Conservation (phyloP, 2,113 vertebrate species). For the Tretioscincus oriximinensis region DNA sequence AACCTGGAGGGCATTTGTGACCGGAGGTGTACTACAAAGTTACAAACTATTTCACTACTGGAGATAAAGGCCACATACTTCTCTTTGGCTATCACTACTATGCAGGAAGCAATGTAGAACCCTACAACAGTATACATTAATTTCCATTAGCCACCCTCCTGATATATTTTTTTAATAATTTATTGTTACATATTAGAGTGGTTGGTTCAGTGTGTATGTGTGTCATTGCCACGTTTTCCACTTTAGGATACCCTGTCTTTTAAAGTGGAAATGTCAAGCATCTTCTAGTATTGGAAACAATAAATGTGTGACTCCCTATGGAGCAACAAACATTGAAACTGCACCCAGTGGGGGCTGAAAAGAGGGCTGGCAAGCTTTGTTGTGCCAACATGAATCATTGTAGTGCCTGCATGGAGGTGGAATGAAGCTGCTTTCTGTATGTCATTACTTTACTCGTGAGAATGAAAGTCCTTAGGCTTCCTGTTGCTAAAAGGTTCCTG, state of each 20-base stretch:
- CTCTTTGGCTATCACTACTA: constrained; percentile 22
- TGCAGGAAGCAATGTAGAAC: constrained; percentile 6
- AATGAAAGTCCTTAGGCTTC: not conserved
- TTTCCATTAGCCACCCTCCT: constrained; percentile 41
- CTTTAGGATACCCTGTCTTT: constrained; percentile 38
- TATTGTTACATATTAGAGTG: constrained; percentile 53
- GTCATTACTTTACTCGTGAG: not conserved
- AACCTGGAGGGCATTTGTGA: too few species aligned
- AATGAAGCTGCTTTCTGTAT: not conserved
- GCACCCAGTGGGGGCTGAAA: not conserved
- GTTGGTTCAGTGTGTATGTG: constrained; percentile 17
- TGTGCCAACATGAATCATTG: not conserved
- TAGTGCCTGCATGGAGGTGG: not conserved
- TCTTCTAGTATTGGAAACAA: constrained; percentile 19
- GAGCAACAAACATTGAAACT: not conserved
- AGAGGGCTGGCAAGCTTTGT: not conserved
- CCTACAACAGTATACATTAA: constrained; percentile 15
- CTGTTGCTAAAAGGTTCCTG: constrained; percentile 9
- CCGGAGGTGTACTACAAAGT: not conserved
- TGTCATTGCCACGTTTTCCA: constrained; percentile 25
- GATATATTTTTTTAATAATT: constrained; percentile 49
- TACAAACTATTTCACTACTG: not conserved
- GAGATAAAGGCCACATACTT: not conserved
- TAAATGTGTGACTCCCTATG: constrained; percentile 11
- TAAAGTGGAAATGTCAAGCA: constrained; percentile 43